Evolutionary conservation across 2,888 invertebrate species (phyloP).

Genomic region (Mesorhabditis sp.): DNA sequence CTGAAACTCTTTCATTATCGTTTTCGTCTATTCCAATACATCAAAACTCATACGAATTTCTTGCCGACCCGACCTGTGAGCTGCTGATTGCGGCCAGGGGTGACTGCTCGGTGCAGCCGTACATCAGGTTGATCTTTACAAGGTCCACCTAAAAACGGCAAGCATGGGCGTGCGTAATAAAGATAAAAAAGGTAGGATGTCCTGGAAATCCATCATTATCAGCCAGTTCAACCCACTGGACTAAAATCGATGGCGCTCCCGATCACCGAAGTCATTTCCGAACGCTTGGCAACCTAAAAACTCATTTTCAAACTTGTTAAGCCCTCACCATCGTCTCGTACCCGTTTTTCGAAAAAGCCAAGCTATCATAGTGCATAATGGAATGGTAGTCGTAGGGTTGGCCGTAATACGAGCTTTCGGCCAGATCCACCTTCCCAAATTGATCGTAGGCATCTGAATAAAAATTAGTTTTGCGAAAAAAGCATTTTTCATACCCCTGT

Average conservation of each 20-base stretch:
- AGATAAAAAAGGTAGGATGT: background rate
- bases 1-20: background rate
- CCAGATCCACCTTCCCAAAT: slow-evolving; percentile 57
- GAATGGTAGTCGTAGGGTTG: slow-evolving; percentile 45
- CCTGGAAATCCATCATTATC: background rate
- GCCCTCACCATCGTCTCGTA: slow-evolving; percentile 42
- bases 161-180: background rate
- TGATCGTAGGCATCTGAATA: slow-evolving; percentile 57
- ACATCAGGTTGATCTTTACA: slow-evolving; percentile 56
- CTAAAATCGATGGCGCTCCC: slow-evolving; percentile 56
- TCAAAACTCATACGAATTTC: background rate
- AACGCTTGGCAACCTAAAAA: slow-evolving; percentile 37
- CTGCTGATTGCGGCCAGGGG: slow-evolving; percentile 7
- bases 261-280: slow-evolving; percentile 55
- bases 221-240: slow-evolving; percentile 27
- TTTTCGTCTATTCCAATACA: too few species aligned
- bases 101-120: slow-evolving; percentile 39
- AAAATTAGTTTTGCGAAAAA: background rate
- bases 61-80: background rate
- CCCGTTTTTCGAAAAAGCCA: slow-evolving; percentile 55
- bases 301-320: background rate
- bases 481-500: slow-evolving; percentile 36
- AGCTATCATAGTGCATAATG: slow-evolving; percentile 57
- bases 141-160: slow-evolving; percentile 39
- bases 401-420: slow-evolving; percentile 56